These are phyloP conservation scores for Allygus modestus DNA, from an alignment of 2,888 invertebrate genomes.

Conservation along the genomic window DNA sequence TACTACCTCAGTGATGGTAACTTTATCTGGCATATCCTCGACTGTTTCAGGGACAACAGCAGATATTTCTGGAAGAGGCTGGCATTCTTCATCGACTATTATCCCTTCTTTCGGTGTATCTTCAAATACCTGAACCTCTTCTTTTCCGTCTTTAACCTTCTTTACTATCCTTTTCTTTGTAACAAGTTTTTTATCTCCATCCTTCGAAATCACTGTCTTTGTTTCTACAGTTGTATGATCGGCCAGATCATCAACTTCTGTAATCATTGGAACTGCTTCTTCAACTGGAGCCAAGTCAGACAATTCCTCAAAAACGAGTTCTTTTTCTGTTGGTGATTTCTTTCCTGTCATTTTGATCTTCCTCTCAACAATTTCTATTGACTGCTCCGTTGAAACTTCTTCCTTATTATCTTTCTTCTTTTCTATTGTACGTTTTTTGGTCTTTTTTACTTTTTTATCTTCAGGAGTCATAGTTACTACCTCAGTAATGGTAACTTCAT, in stretches of 20 bases:
- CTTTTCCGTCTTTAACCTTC: conserved; percentile 69
- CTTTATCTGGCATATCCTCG: conserved; percentile 70
- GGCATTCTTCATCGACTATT: conserved; percentile 64
- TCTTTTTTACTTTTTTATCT: conserved; percentile 63
- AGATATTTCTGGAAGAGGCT: conserved; percentile 71
- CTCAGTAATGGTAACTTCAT: conserved; percentile 63
- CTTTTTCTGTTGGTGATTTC: conserved; percentile 44
- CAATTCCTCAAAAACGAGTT: conserved; percentile 35
- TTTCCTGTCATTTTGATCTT: not conserved
- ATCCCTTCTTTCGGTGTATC: conserved; percentile 71
- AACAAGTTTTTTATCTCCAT: conserved; percentile 71
- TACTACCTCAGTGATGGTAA: conserved; percentile 64
- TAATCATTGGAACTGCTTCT: conserved; percentile 9
- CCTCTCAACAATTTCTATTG: conserved; percentile 37
- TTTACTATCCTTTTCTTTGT: conserved; percentile 73
- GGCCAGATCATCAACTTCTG: conserved; percentile 69
- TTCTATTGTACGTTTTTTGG: conserved; percentile 61
- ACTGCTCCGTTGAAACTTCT: conserved; percentile 64
- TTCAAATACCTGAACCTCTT: conserved; percentile 62
- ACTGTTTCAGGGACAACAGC: conserved; percentile 69
- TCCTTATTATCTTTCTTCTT: conserved; percentile 66
- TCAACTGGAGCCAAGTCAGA: not conserved
- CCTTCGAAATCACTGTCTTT: not conserved
- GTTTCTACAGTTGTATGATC: conserved; percentile 40
- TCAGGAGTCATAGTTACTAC: conserved; percentile 69